Evolutionary conservation across 2,888 invertebrate species (phyloP), one percentile per base, ranked within the genome.

Genomic region (Drosophila trichaetosa): DNA sequence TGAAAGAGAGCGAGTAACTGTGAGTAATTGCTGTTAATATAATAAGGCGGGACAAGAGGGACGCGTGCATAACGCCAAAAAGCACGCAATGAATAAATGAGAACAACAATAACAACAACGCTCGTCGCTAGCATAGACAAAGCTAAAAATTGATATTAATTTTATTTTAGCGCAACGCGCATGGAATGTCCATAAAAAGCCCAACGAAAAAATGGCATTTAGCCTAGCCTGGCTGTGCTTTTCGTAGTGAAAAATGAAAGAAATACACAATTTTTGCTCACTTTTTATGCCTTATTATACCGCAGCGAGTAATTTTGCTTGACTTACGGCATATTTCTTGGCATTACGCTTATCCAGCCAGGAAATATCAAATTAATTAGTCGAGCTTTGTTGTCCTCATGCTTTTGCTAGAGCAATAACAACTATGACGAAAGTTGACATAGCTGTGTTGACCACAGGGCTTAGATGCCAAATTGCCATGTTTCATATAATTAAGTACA

Each of bases 71-170:
- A 83, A 70, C 82, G 81, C 79, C 80, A 54, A 74, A 77, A 78
- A 69, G 85, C 90, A 88, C 90, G 88, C 88, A 81, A 88, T 69
- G 81, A 77, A 79, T 70, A 69, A 73, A 83, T 79, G 69, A 72
- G 73, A 76, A 65, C 64, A 60, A 60, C 49, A 51, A 53, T 27
- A 54, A 65, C 46, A 66, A 63, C 60, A 75, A 68, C 56, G 60
- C 64, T 58, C 62, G 48, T 42, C 66, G 70, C 70, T 68, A 69
- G 59, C 80, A 70, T 80, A 90, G 78, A 82, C 83, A 90, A 86
- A 82, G 86, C 81, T 76, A 58, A 88, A 90, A 88, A 89, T 87
- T 87, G 89, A 89, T 90, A 90, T 87, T 87, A 87, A 87, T 88
- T 89, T 90, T 79, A 62, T 34, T 70, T 57, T 62, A 59, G 66